Base-by-base conservation (phyloP, 2,113 vertebrate genomes). In the Donacobius atricapilla region DNA sequence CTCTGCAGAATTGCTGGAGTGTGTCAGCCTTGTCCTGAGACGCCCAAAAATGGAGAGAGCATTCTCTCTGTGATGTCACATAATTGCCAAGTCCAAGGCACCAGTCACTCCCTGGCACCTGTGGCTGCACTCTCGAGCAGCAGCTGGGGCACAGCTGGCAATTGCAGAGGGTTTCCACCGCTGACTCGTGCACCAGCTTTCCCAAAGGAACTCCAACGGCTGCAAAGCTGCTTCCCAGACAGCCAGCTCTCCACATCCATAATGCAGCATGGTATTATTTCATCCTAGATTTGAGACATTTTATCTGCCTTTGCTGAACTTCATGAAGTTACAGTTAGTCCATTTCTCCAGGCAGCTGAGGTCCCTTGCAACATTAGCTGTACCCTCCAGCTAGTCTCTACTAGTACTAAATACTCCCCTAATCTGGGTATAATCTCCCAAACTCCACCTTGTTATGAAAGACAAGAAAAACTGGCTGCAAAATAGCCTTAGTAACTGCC, bases 111-210 rank as follows among this genome's bases (percentile, higher is more conserved):
- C 21, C 40, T 16, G 11, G 21, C 12, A 20, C 47, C 51, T 25
- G 23, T 0, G 0, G 56, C 42, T 44, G 47, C 25, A 13, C 25
- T 30, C 40, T 31, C 42, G 57, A 71, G 45, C 3, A 92, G 28
- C 6, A 0, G 37, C 51, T 45, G 72, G 57, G 47, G 68, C 2
- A 13, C 70, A 63, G 83, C 79, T 50, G 53, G n/a, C 27, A 39
- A 44, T 0, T 39, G 45, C 33, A 42, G 30, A 77, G 39, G 9
- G 21, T 12, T 39, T 81, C 58, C 35, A 42, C 40, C 69, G 80
- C 57, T 83, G 66, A 72, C 63, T 83, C 76, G 4, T 33, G 28
- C 57, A 72, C 14, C 68, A 71, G 51, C 31, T 77, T 64, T 44
- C 54, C 63, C 68, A 39, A 33, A 54, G 42, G 9, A 91, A 42